These are phyloP conservation scores for Lagodon rhomboides DNA, from an alignment of 2,797 vertebrate genomes.

Conservation along the genomic window DNA sequence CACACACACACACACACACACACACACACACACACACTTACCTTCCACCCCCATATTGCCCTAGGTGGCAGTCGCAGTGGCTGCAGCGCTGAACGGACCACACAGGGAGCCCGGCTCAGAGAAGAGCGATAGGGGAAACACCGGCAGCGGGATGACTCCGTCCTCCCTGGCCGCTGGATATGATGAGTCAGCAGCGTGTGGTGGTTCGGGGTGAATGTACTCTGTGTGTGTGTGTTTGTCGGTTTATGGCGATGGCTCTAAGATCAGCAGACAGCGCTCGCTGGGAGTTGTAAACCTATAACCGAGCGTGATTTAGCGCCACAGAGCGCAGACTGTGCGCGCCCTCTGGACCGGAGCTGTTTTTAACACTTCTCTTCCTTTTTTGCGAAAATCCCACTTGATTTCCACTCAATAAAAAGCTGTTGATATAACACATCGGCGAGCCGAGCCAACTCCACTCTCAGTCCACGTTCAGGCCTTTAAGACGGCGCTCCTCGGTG, in stretches of 20 bases:
- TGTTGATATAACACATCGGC: conserved; percentile 65
- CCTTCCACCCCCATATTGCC: conserved; percentile 34
- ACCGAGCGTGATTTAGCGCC: conserved; percentile 36
- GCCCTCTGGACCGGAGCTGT: conserved; percentile 33
- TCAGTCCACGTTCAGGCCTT: conserved; percentile 36
- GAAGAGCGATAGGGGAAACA: conserved; percentile 49
- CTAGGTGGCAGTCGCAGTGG: conserved; percentile 56
- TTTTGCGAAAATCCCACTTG: conserved; percentile 58
- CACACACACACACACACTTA: conserved; percentile 18
- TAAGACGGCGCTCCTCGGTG: conserved; percentile 52
- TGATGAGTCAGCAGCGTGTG: conserved; percentile 60
- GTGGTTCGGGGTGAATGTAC: conserved; percentile 13
- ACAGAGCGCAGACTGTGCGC: conserved; percentile 27
- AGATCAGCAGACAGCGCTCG: conserved; percentile 46
- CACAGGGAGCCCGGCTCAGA: conserved; percentile 58
- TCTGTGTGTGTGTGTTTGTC: conserved; percentile 43
- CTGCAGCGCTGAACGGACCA: conserved; percentile 69
- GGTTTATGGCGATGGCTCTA: conserved; percentile 42
- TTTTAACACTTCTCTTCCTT: conserved; percentile 56
- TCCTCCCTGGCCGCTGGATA: conserved; percentile 44
- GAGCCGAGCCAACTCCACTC: conserved; percentile 33
- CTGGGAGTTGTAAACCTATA: conserved; percentile 49
- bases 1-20: conserved; percentile 12
- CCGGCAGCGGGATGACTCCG: conserved; percentile 40
- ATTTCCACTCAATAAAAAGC: conserved; percentile 69